Percentiles rank a stretch among this genome's conserved stretches.
phyloP scores from a whole-genome alignment of 2,113 vertebrate genomes.

The Podarcis raffonei region DNA sequence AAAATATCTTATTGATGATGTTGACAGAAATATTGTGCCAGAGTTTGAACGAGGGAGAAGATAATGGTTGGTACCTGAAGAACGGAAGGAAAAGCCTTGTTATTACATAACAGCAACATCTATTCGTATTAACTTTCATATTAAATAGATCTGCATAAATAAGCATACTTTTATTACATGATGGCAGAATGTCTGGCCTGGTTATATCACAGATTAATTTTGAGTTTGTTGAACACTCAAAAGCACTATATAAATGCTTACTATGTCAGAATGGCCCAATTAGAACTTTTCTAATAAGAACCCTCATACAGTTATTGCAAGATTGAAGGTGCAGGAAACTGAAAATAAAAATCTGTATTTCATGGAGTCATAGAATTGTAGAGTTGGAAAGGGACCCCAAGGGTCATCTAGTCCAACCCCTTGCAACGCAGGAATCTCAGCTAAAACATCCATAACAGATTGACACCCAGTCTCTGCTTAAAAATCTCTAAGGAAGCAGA shows the following conservation, averaged over 20 bases:
- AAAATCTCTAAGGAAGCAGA: too few relatives aligned
- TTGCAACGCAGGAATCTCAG: too few relatives aligned
- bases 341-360: not conserved
- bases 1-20: not conserved
- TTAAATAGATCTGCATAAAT: not conserved
- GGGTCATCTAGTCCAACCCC: too few relatives aligned
- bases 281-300: not conserved
- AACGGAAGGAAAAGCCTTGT: not conserved
- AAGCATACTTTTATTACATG: not conserved
- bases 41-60: not conserved
- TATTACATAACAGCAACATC: not conserved
- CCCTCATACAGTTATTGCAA: not conserved
- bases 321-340: not conserved
- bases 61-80: not conserved
- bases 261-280: not conserved
- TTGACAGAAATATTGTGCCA: not conserved
- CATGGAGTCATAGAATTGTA: too few relatives aligned
- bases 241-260: not conserved
- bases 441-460: too few relatives aligned
- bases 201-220: not conserved
- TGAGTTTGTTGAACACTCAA: not conserved
- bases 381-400: too few relatives aligned
- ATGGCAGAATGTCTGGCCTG: too few relatives aligned
- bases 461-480: too few relatives aligned
- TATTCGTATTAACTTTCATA: not conserved